Conservation (phyloP, 2,113 vertebrate species). For the Tor tambroides region DNA sequence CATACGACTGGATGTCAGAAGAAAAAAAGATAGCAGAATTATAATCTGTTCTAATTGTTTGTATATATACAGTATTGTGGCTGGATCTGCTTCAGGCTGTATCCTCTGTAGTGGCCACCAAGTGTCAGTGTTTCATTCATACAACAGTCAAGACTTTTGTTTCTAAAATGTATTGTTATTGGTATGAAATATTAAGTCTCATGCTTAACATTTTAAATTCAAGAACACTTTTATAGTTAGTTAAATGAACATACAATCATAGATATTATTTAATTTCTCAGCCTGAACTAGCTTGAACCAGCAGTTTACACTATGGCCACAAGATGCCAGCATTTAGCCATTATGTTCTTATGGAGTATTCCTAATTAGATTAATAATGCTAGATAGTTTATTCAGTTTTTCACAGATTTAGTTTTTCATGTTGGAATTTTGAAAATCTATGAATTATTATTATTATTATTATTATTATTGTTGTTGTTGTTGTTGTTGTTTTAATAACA, state of each 20-base stretch:
- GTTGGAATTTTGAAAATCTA: not conserved
- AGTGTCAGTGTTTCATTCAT: slow-evolving; percentile 48
- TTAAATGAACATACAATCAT: not conserved
- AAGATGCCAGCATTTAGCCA: slow-evolving; percentile 63
- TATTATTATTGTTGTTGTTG: too few species aligned
- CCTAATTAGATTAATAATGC: not conserved
- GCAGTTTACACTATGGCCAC: slow-evolving; percentile 1
- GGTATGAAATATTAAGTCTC: not conserved
- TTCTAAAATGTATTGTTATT: not conserved
- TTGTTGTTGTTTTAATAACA: too few species aligned
- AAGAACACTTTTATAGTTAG: too few species aligned
- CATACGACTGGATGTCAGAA: not conserved
- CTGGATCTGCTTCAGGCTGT: not conserved
- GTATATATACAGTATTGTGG: not conserved
- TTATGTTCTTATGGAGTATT: not conserved
- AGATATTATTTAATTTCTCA: not conserved
- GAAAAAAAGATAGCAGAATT: not conserved
- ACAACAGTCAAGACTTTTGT: not conserved
- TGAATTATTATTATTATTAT: too few species aligned
- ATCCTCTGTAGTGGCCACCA: slow-evolving; percentile 56
- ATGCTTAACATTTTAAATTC: not conserved
- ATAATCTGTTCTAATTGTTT: not conserved
- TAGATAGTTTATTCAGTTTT: not conserved
- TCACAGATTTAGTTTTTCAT: too few species aligned
- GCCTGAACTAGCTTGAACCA: not conserved